phyloP scores from a whole-genome alignment of 2,113 vertebrate genomes.

The Nannobrachium achirus region DNA sequence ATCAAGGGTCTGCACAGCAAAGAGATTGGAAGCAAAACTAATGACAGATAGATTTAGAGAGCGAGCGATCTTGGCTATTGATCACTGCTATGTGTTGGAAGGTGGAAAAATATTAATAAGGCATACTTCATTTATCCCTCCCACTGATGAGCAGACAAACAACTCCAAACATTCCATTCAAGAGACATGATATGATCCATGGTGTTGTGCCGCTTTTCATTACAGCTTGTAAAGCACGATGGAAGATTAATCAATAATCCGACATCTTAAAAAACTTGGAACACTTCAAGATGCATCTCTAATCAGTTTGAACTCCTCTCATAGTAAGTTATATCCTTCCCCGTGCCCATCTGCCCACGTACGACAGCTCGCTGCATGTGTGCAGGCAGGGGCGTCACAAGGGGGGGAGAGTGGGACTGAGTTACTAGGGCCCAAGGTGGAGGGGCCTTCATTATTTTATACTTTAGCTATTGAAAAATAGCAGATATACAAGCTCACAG shows the following conservation, averaged over 20 bases:
- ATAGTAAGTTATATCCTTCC: constrained; percentile 33
- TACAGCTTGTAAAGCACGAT: constrained; percentile 23
- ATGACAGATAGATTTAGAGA: constrained; percentile 46
- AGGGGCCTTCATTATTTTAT: no score
- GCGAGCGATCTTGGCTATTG: constrained; percentile 54
- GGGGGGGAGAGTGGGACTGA: no score
- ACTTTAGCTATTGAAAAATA: no score
- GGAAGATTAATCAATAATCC: constrained; percentile 38
- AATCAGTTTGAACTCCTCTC: constrained; percentile 23
- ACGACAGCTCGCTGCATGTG: not conserved
- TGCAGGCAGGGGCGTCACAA: not conserved
- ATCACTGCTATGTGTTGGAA: constrained; percentile 54
- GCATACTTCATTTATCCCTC: constrained; percentile 35
- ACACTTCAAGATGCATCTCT: constrained; percentile 28
- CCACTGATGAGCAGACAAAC: constrained; percentile 58
- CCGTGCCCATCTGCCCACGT: not conserved
- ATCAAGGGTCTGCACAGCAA: constrained; percentile 37
- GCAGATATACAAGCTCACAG: no score
- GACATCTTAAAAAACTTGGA: constrained; percentile 29
- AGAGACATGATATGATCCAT: constrained; percentile 37
- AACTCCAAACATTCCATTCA: constrained; percentile 30
- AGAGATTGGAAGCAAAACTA: constrained; percentile 54
- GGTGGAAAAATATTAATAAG: constrained; percentile 36
- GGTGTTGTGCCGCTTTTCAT: constrained; percentile 28
- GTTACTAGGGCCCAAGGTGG: no score